These are phyloP conservation scores for Tapera naevia DNA, from an alignment of 2,797 vertebrate species.

Conservation along the genomic window DNA sequence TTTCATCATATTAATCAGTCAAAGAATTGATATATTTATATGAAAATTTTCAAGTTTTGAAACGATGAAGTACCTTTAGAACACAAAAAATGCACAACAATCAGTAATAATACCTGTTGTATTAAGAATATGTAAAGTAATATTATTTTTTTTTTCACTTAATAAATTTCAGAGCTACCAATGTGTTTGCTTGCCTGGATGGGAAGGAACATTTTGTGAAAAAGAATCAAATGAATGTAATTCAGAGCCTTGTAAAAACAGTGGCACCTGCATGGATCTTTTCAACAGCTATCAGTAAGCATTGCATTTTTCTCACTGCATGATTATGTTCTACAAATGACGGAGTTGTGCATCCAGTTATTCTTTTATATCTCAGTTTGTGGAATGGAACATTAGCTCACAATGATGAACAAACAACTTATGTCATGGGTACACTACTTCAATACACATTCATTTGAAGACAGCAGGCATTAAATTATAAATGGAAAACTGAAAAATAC, in stretches of 20 bases:
- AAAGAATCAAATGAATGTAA: conserved; percentile 82
- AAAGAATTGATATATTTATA: background rate
- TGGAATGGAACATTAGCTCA: background rate
- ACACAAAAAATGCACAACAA: background rate
- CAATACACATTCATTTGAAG: conserved; percentile 27
- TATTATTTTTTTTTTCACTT: background rate
- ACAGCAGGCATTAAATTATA: conserved; percentile 69
- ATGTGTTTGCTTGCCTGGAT: conserved; percentile 81
- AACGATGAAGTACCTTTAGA: background rate
- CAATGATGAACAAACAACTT: background rate
- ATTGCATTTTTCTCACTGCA: background rate
- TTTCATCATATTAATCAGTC: background rate
- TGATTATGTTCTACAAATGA: background rate
- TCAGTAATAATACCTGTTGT: background rate
- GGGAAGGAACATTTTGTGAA: conserved; percentile 85
- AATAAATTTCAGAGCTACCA: conserved; percentile 78
- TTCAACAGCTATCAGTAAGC: conserved; percentile 82
- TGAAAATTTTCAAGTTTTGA: background rate
- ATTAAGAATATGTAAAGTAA: background rate
- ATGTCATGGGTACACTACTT: background rate
- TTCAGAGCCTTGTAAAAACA: conserved; percentile 84
- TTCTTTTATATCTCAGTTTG: conserved; percentile 31
- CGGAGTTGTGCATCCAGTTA: background rate
- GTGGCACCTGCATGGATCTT: conserved; percentile 82
- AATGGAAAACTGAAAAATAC: conserved; percentile 75